Conservation (phyloP, 2,888 invertebrate genomes). For the Hyposoter dolosus region DNA sequence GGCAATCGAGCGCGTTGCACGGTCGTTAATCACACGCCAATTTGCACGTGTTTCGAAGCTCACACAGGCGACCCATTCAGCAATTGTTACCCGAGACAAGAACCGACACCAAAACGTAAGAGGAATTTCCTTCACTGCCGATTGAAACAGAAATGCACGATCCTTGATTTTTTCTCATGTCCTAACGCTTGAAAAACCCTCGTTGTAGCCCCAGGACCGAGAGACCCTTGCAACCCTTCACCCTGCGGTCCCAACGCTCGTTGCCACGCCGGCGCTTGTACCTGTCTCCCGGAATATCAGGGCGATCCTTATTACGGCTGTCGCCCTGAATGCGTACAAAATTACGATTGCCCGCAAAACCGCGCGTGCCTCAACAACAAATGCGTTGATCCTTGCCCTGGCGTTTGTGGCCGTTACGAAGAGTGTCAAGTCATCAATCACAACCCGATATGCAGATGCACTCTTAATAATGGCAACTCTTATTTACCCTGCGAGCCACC, state of each 20-base stretch:
- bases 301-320: constrained; percentile 88
- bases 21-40: constrained; percentile 85
- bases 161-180: neutral
- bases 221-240: constrained; percentile 88
- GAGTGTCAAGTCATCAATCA: constrained; percentile 92
- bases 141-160: neutral
- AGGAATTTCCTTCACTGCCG: neutral
- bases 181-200: neutral
- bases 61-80: constrained; percentile 86
- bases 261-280: constrained; percentile 85
- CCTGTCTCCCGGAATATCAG: constrained; percentile 82
- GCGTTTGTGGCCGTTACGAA: constrained; percentile 92
- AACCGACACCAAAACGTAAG: constrained; percentile 84
- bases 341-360: constrained; percentile 91
- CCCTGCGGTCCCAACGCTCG: constrained; percentile 92
- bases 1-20: constrained; percentile 85
- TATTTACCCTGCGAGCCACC: constrained; percentile 85
- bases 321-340: constrained; percentile 93
- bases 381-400: constrained; percentile 93
- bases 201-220: constrained; percentile 74
- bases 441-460: constrained; percentile 87
- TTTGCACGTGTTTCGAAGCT: constrained; percentile 85
- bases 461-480: constrained; percentile 86
- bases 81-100: constrained; percentile 81
- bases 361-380: constrained; percentile 92